phyloP scores from a whole-genome alignment of 2,888 invertebrate species.

The Gonocerus acuteangulatus region DNA sequence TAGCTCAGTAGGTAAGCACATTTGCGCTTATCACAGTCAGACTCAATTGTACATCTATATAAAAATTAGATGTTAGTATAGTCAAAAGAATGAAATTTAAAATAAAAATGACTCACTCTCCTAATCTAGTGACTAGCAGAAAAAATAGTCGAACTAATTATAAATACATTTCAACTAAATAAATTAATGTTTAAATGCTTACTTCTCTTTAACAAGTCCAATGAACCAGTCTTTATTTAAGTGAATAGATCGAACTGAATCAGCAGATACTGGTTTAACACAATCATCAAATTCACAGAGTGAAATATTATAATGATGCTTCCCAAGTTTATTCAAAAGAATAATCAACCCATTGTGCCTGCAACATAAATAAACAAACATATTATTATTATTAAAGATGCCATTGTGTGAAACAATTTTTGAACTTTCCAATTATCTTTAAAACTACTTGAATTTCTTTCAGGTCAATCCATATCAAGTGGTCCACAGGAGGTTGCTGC shows the following conservation, averaged over 20 bases:
- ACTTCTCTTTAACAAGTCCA: constrained; percentile 52
- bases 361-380: constrained; percentile 36
- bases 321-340: constrained; percentile 56
- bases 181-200: constrained; percentile 22
- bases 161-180: constrained; percentile 3
- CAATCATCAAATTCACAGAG: constrained; percentile 53
- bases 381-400: too few relatives aligned
- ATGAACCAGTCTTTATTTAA: constrained; percentile 59
- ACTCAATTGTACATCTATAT: constrained; percentile 37
- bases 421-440: too few relatives aligned
- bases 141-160: background rate
- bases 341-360: constrained; percentile 54
- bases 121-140: background rate
- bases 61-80: too few relatives aligned
- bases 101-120: background rate
- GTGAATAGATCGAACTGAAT: constrained; percentile 51
- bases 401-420: too few relatives aligned
- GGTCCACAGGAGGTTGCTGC: too few relatives aligned
- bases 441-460: too few relatives aligned
- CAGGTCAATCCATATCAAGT: too few relatives aligned
- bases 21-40: constrained; percentile 30
- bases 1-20: constrained; percentile 52
- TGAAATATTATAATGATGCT: constrained; percentile 55
- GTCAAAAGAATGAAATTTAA: background rate
- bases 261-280: constrained; percentile 53